Conservation (phyloP, 2,888 invertebrate species). For the Drosophila lutescens region DNA sequence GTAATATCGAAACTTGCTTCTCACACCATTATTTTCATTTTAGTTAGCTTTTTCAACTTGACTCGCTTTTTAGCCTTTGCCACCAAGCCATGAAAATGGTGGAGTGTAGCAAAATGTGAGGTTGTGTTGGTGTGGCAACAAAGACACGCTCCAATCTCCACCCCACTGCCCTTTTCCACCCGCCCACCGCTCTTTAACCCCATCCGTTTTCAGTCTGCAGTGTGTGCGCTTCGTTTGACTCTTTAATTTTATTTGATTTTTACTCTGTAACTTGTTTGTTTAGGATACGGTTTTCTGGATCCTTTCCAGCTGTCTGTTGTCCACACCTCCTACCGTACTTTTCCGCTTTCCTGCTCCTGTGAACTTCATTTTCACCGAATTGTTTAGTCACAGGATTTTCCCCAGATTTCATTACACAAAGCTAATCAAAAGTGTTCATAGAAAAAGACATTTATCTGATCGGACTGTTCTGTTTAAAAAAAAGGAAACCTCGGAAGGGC, state of each 20-base stretch:
- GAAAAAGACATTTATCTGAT: slow-evolving; percentile 31
- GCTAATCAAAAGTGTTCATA: slow-evolving; percentile 27
- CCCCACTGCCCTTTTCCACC: slow-evolving; percentile 14
- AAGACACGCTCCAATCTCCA: slow-evolving; percentile 44
- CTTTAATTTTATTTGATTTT: slow-evolving; percentile 60
- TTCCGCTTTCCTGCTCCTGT: slow-evolving; percentile 1
- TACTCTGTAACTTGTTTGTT: slow-evolving; percentile 49
- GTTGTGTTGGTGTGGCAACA: slow-evolving; percentile 28
- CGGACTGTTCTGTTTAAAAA: slow-evolving; percentile 1
- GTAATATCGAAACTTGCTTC: background rate
- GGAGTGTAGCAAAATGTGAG: slow-evolving; percentile 24
- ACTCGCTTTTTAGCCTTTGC: slow-evolving; percentile 43
- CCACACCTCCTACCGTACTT: background rate
- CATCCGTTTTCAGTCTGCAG: slow-evolving; percentile 12
- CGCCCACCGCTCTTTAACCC: slow-evolving; percentile 8
- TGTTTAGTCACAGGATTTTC: slow-evolving; percentile 17
- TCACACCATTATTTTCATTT: slow-evolving; percentile 16
- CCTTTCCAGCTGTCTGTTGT: slow-evolving; percentile 16
- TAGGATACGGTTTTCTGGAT: slow-evolving; percentile 40
- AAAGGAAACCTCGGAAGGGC: background rate
- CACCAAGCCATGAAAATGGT: slow-evolving; percentile 62
- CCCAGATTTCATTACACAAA: slow-evolving; percentile 13
- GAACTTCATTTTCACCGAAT: slow-evolving; percentile 23
- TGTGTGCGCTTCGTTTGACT: slow-evolving; percentile 49
- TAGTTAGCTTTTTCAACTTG: slow-evolving; percentile 32